Evolutionary conservation across 2,797 vertebrate genomes (phyloP), one percentile per base, ranked within the genome.

Genomic region (Poeciliopsis presidionis): DNA sequence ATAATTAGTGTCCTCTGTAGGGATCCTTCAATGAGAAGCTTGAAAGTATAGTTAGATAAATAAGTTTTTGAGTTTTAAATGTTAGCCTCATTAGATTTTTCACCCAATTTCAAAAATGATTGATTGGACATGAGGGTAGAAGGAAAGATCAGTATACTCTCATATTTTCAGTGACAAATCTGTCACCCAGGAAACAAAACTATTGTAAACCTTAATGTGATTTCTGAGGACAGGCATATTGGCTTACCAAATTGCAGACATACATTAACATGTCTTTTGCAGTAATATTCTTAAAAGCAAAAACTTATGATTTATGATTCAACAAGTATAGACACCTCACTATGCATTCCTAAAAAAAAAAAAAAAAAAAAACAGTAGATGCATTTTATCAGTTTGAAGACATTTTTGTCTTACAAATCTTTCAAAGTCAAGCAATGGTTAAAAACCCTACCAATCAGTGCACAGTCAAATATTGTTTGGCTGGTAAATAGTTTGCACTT

Each of bases 401-500:
- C 33, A 72, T 39, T 55, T 41, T 49, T 55, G 2, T 45, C 39
- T 61, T 9, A 45, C 47, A 8, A 70, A 46, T 13, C 28, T 70
- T 41, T 47, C 11, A 55, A 73, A 55, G 12, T 9, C 33, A 51
- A 77, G 49, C 14, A 30, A 55, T 69, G 72, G 20, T 70, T 70
- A n/a, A 41, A 65, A 77, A 20, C 18, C 49, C 71, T 3, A 53
- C 47, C 18, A 74, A 80, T 73, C 65, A 69, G 70, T 76, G 45
- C 80, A 74, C 41, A 80, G 36, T 71, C 49, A 70, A 51, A 51
- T 9, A 25, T 41, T 39, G 46, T 61, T 79, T 67, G 65, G 36
- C 36, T 47, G 85, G 75, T 83, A 49, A 79, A 79, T 80, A 81
- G 43, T 63, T 49, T 49, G 43, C 81, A 79, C 76, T 81, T 85